A percentile compares a stretch with the other conserved stretches of the same genome.
phyloP scores from a whole-genome alignment of 2,888 invertebrate species.

The Drosophila austrosaltans region DNA sequence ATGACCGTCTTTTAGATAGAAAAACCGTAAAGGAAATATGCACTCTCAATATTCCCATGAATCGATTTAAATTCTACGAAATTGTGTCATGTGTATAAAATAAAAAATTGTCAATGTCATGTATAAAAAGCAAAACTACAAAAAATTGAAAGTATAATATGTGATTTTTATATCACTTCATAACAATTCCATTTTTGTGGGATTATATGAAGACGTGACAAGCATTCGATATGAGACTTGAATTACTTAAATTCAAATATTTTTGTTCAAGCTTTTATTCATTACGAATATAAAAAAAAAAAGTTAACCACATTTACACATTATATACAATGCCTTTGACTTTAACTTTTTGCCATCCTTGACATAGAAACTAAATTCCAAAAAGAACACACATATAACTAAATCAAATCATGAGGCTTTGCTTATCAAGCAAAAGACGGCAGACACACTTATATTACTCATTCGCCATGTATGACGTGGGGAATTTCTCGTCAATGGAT shows the following conservation, averaged over 20 bases:
- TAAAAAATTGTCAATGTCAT: background rate
- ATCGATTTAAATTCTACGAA: background rate
- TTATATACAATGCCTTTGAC: background rate
- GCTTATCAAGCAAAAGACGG: background rate
- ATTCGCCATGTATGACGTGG: constrained; percentile 34
- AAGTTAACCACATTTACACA: too few relatives aligned
- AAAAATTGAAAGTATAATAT: constrained; percentile 1
- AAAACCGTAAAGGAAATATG: background rate
- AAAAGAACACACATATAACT: background rate
- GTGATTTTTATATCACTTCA: constrained; percentile 4
- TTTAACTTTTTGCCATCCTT: background rate
- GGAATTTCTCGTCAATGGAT: constrained; percentile 8
- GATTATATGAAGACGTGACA: constrained; percentile 4
- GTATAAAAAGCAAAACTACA: background rate
- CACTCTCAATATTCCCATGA: background rate
- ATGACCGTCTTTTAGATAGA: background rate
- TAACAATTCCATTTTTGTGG: constrained; percentile 8
- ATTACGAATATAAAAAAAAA: too few relatives aligned
- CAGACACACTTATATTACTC: constrained; percentile 24
- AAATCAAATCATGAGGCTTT: constrained; percentile 33
- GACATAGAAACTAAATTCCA: background rate
- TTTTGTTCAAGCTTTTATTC: background rate
- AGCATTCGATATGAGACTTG: background rate
- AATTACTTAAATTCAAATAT: background rate
- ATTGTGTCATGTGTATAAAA: constrained; percentile 4